Percentiles rank a stretch among this genome's conserved stretches.
Evolutionary conservation across 2,888 invertebrate species (phyloP).

Genomic region (Diaphora mendica): DNA sequence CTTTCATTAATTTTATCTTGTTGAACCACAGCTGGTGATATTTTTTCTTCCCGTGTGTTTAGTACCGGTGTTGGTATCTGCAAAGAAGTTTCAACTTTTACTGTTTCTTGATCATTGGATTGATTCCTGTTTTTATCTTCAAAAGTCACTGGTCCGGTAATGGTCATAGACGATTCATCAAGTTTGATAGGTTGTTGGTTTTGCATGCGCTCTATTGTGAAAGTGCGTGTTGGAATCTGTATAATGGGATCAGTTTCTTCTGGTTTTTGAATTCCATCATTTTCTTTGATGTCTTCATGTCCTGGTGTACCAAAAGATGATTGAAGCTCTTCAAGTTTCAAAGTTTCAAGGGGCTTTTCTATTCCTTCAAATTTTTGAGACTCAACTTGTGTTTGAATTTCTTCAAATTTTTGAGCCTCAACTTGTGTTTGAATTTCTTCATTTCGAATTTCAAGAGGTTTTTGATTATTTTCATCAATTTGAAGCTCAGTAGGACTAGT

Average conservation of each 20-base stretch:
- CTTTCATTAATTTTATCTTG: slow-evolving; percentile 46
- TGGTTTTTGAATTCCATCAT: not conserved
- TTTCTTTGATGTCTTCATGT: not conserved
- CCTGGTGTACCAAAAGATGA: not conserved
- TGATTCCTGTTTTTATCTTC: not conserved
- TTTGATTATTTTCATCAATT: not conserved
- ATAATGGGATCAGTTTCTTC: not conserved
- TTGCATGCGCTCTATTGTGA: not conserved
- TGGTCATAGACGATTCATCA: not conserved
- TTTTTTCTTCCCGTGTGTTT: slow-evolving; percentile 27
- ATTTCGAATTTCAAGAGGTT: not conserved
- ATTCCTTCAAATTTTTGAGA: not conserved
- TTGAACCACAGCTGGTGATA: slow-evolving; percentile 32
- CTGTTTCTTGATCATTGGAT: not conserved
- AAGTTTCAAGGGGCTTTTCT: not conserved
- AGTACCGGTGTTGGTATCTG: not conserved
- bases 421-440: not conserved
- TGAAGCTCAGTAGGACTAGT: not conserved
- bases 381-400: not conserved
- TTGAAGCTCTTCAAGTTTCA: not conserved
- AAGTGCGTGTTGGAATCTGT: not conserved
- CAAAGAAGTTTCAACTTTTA: not conserved
- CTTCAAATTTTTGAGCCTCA: not conserved
- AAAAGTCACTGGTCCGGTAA: slow-evolving; percentile 21
- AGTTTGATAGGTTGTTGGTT: not conserved